Evolutionary conservation across 30 jellyfish, hydroid and myxozoan genomes (phyloP), one percentile per base, ranked within the genome.

Genomic region (Aurelia sp.): DNA sequence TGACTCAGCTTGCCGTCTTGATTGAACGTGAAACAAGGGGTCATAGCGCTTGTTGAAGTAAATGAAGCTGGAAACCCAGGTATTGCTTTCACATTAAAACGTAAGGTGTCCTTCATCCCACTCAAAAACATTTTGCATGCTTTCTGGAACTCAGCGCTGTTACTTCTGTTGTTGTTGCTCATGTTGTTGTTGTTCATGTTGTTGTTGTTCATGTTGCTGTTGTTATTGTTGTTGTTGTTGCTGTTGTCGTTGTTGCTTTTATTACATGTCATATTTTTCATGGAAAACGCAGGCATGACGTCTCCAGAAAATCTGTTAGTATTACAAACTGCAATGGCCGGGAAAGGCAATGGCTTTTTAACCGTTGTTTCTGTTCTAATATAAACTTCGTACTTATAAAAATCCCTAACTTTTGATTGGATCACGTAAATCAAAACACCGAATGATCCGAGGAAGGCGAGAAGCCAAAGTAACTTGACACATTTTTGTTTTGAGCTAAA

Each of bases 111-210:
- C 20, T 79, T 63, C 80, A 24, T 63, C 17, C 89, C 89, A 21
- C 89, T 79, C 24, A 79, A 52, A 22, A 79, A 79, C 89, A 41
- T 63, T 65, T 47, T 63, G 58, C 89, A 79, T 63, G 89, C 89
- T 62, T 59, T 79, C 35, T 63, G 65, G 81, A 79, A 79, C 20
- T 79, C 89, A 19, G 24, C 8, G 27, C 13, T 53, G 47, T 63
- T 57, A 20, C 72, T 33, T 0, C 24, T 69, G 75, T 1, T 44
- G 71, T 19, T n/a, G 31, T 7, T 59, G n/a, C 47, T 13, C 9
- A 17, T 57, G 17, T 50, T 33, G 8, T 12, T 69, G 75, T 1
- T 44, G 71, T 19, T n/a, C 15, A 0, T 59, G n/a, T 3, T 15
- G 21, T 41, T 35, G 35, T 19, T 69, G 52, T 9, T 52, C n/a